phyloP scores from a whole-genome alignment of 2,888 invertebrate genomes.

The Protophormia terraenovae region DNA sequence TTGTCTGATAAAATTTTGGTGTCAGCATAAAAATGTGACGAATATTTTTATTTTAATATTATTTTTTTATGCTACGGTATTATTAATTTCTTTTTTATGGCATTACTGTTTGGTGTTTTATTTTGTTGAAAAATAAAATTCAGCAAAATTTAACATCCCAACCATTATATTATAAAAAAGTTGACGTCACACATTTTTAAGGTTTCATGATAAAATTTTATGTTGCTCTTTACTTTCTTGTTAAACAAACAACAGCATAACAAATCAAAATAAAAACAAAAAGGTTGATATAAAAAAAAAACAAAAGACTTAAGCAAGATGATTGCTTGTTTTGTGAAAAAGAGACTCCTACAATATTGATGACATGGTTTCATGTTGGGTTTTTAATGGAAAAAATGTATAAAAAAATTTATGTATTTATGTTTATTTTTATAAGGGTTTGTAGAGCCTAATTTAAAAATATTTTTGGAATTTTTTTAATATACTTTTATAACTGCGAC shows the following conservation, averaged over 20 bases:
- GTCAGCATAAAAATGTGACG: constrained; percentile 22
- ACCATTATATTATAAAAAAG: background rate
- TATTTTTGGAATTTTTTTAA: background rate
- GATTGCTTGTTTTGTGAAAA: background rate
- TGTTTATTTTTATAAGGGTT: background rate
- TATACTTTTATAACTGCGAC: background rate
- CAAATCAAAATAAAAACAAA: background rate
- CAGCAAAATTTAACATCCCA: background rate
- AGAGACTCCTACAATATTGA: constrained; percentile 50
- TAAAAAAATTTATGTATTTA: background rate
- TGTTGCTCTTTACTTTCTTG: background rate
- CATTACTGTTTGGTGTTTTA: background rate
- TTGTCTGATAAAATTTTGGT: background rate
- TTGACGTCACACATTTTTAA: constrained; percentile 54
- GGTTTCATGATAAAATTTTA: constrained; percentile 18
- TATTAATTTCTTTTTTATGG: background rate
- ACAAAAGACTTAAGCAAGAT: constrained; percentile 38
- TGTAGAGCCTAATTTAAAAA: background rate
- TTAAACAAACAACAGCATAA: background rate
- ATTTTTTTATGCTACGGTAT: too few relatives aligned
- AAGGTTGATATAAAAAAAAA: too few relatives aligned
- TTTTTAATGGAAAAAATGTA: background rate
- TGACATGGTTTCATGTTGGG: constrained; percentile 47
- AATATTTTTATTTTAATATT: constrained; percentile 10
- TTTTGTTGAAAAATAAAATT: background rate